phyloP scores from a whole-genome alignment of 37 sponge, comb jelly and placozoan species.

The Diacarnus erythraeanus region DNA sequence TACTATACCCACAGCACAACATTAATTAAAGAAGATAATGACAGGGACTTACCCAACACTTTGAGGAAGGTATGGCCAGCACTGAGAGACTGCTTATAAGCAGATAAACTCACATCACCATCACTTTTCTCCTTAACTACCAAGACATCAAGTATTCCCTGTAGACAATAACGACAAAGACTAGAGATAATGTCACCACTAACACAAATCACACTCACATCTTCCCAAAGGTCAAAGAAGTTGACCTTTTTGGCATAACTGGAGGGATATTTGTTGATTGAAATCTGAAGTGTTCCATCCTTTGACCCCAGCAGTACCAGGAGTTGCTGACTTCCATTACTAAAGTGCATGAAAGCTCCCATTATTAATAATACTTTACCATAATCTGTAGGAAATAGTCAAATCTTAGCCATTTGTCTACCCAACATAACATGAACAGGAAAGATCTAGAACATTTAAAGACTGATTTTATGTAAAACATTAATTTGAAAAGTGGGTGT shows the following conservation, averaged over 20 bases:
- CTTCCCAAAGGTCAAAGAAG: conserved; percentile 54
- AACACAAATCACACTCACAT: too few species aligned
- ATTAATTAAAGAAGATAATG: neutral
- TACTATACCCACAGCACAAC: conserved; percentile 1
- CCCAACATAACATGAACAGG: neutral
- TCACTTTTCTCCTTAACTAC: neutral
- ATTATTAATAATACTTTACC: too few species aligned
- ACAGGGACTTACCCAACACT: conserved; percentile 33
- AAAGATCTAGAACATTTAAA: too few species aligned
- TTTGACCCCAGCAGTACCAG: neutral
- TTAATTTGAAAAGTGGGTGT: too few species aligned
- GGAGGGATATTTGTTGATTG: neutral
- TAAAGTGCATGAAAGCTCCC: neutral
- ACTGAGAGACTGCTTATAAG: conserved; percentile 29
- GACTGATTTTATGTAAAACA: too few species aligned
- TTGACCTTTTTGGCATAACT: neutral
- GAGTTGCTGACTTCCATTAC: neutral
- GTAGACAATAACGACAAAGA: neutral
- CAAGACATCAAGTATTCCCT: conserved; percentile 56
- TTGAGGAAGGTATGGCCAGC: conserved; percentile 61
- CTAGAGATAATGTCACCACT: too few species aligned
- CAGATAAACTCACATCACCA: neutral
- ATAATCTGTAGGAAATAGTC: too few species aligned
- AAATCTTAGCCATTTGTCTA: neutral
- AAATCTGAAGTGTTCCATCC: neutral